A percentile compares a stretch with the other conserved stretches of the same genome.
These are phyloP conservation scores for Dasyornis broadbenti DNA, from an alignment of 2,113 vertebrate genomes.

Conservation along the genomic window DNA sequence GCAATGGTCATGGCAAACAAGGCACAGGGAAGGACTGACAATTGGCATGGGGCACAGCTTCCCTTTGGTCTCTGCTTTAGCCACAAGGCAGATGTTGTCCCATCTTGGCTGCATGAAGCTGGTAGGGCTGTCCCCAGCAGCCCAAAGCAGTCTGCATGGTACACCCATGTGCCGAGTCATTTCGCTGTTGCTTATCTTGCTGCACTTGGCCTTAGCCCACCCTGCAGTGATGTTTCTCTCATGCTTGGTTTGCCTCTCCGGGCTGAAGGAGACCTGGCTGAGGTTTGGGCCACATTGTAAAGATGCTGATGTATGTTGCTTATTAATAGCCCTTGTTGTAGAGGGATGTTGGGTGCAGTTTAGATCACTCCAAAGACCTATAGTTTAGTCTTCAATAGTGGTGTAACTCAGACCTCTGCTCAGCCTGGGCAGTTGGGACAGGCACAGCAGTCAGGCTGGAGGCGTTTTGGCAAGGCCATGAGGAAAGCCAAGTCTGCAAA, in stretches of 20 bases:
- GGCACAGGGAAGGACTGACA: neutral
- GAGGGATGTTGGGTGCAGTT: neutral
- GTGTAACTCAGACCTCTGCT: neutral
- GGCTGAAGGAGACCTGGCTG: neutral
- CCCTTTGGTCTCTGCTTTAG: neutral
- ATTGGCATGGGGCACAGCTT: neutral
- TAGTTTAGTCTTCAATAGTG: neutral
- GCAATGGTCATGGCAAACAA: neutral
- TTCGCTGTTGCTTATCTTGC: neutral
- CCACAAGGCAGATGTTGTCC: neutral
- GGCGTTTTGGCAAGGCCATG: neutral
- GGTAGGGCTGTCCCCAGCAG: neutral
- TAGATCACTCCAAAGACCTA: neutral
- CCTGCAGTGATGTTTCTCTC: neutral
- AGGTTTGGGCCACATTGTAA: neutral
- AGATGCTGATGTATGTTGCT: neutral
- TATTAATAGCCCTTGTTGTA: neutral
- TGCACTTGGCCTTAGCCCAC: neutral
- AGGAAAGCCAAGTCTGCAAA: neutral
- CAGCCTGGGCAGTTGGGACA: neutral
- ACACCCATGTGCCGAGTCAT: fast-evolving
- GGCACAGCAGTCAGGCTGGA: neutral
- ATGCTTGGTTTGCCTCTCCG: neutral
- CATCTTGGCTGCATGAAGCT: neutral
- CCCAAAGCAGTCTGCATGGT: neutral